Base-by-base conservation (phyloP, 2,113 vertebrate genomes). In the Anarhynchus alexandrinus region DNA sequence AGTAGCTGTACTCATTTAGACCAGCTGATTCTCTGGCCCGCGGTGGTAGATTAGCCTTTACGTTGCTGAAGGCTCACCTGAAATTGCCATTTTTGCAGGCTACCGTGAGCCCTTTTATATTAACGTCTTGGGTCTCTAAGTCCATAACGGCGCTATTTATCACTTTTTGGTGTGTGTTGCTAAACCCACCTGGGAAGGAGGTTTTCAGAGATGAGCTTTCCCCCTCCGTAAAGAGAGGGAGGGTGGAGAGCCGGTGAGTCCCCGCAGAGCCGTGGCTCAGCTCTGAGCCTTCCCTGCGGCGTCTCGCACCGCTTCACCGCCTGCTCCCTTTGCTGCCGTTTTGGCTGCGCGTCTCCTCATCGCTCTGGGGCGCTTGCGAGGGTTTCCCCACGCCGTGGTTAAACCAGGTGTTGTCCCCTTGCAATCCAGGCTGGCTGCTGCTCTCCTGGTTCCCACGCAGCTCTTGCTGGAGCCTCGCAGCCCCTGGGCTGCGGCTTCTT, bases 271-370 rank as follows among this genome's bases (percentile, higher is more conserved):
- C 0, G 0, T 29, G 65, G 66, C 29, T 88, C 82, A 69, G 38
- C 16, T 43, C 42, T 0, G 12, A 34, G 29, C 21, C 8, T 77
- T 54, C 30, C 67, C 55, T 43, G 18, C 0, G 5, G 21, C 3
- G 1, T 66, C 77, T 65, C 0, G 0, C 29, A 18, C 11, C 0
- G 0, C 19, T 89, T 55, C 0, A 0, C 11, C 6, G 42, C 1
- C 51, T 55, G 43, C 30, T 77, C 32, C 0, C 0, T 10, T n/a
- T 12, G 23, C n/a, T 81, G 23, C 45, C 3, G 0, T 23, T 86
- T 58, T 57, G 4, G 4, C n/a, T 71, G 10, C 10, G 1, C 42
- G 10, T 26, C 19, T 2, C 61, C 27, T 51, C 30, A 3, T 38
- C 20, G 36, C 62, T 83, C 76, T 34, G 38, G 25, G n/a, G 21